These are phyloP conservation scores for Drosophila pullipes DNA, from an alignment of 2,888 invertebrate species.

Conservation along the genomic window DNA sequence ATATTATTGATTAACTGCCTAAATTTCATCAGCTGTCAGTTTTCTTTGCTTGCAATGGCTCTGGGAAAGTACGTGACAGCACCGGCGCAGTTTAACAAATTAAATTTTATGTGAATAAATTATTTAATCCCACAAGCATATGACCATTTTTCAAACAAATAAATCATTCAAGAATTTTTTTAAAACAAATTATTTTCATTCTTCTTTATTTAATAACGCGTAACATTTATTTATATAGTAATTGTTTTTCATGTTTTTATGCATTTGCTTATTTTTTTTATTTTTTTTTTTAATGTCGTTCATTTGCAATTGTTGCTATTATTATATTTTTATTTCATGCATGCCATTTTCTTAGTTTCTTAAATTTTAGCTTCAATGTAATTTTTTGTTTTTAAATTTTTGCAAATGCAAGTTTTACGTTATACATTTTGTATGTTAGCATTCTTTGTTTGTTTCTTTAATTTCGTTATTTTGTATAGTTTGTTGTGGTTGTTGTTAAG, in stretches of 20 bases:
- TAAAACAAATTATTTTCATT: constrained; percentile 85
- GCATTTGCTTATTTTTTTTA: constrained; percentile 31
- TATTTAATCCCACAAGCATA: neutral
- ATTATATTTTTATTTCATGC: constrained; percentile 37
- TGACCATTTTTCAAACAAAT: neutral
- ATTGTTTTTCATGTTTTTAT: constrained; percentile 76
- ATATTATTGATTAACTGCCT: no score
- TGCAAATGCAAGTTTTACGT: constrained; percentile 61
- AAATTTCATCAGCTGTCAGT: no score
- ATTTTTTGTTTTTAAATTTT: constrained; percentile 31
- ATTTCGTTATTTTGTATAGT: constrained; percentile 35
- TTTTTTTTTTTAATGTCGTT: constrained; percentile 50
- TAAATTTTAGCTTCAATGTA: constrained; percentile 41
- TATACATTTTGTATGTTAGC: constrained; percentile 49
- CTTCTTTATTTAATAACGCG: constrained; percentile 89
- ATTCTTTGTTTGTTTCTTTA: constrained; percentile 24
- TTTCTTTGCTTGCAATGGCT: constrained; percentile 90
- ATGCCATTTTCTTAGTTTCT: constrained; percentile 32
- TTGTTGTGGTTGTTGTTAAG: constrained; percentile 41
- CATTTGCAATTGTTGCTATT: constrained; percentile 71
- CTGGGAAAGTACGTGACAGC: constrained; percentile 86
- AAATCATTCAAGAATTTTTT: constrained; percentile 65
- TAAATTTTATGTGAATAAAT: constrained; percentile 62
- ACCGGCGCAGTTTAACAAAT: constrained; percentile 63
- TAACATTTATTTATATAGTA: constrained; percentile 87